Conservation (phyloP, 53 echinoderm and acorn worm genomes). For the Holothuria scabra region DNA sequence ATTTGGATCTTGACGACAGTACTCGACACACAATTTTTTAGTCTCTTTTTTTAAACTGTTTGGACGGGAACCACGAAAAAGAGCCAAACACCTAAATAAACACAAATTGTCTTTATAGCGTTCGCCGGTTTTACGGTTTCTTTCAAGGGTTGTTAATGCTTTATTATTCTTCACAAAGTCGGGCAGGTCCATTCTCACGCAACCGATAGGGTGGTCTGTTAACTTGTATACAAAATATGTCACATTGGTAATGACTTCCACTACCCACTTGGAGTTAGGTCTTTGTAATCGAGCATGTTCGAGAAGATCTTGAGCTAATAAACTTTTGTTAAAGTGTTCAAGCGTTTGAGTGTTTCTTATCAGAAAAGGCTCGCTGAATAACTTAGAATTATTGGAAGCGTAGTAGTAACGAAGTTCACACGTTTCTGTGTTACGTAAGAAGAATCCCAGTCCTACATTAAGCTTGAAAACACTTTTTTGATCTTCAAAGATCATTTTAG, state of each 20-base stretch:
- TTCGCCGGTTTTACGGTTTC: constrained; percentile 9
- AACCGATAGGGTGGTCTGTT: constrained; percentile 50
- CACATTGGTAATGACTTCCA: constrained; percentile 43
- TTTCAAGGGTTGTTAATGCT: constrained; percentile 9
- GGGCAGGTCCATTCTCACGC: constrained; percentile 7
- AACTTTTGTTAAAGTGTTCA: constrained; percentile 10
- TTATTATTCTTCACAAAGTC: constrained; percentile 37
- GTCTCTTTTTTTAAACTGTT: constrained; percentile 30
- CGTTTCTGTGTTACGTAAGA: constrained; percentile 54
- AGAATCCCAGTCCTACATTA: constrained; percentile 54
- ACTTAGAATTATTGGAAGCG: constrained; percentile 47
- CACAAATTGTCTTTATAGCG: constrained; percentile 44
- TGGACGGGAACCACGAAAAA: background rate
- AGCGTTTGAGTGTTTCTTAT: constrained; percentile 13
- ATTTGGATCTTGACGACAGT: background rate
- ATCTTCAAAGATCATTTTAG: constrained; percentile 16
- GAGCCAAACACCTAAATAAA: constrained; percentile 55
- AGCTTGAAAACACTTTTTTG: constrained; percentile 45
- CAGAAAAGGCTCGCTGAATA: constrained; percentile 35
- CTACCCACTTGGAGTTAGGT: constrained; percentile 53
- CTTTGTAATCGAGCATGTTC: constrained; percentile 35
- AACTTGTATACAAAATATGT: constrained; percentile 51
- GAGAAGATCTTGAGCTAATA: background rate
- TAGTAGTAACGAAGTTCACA: constrained; percentile 57
- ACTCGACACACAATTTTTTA: constrained; percentile 21